Evolutionary conservation across 2,797 vertebrate genomes (phyloP), one percentile per base, ranked within the genome.

Genomic region (Gambelia wislizenii): DNA sequence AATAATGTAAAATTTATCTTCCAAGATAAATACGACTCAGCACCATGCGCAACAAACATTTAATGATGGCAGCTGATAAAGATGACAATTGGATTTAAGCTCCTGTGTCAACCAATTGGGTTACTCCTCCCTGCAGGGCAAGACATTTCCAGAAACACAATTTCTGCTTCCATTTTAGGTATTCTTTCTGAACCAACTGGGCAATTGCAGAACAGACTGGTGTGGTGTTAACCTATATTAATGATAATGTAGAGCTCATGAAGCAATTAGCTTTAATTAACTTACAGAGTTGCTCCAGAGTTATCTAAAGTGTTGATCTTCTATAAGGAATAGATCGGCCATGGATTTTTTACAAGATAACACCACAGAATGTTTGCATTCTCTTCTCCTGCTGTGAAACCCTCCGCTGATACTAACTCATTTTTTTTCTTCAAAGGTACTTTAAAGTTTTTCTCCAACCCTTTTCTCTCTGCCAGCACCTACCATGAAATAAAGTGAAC

Each of bases 181-280:
- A 85, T 22, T 49, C 36, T 25, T 69, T 59, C 56, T 76, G 39
- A 78, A 76, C 75, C 33, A 52, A 16, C 72, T 64, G n/a, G 14
- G 33, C 83, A 39, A 22, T n/a, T 75, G 33, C 30, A 25, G 56
- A 77, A 59, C 16, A 77, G 59, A 67, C 22, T 36, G 42, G 39
- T 36, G 3, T 6, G 52, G 4, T 67, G 10, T 39, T 86, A 44
- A 49, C 47, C 83, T 86, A 22, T 6, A 75, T 56, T 86, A 78
- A 78, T 47, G 56, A 86, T 85, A 61, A 36, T 5, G 59, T 75
- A 59, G 27, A 54, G 36, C 18, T 47, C 42, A 47, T 77, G 56
- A 77, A 36, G 59, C 44, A 86, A 86, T 67, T 78, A 67, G 72
- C 56, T 49, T 49, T 78, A 42, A 78, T 67, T 86, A 36, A 49